phyloP scores from a whole-genome alignment of 2,797 vertebrate species.

The Sciurus carolinensis region DNA sequence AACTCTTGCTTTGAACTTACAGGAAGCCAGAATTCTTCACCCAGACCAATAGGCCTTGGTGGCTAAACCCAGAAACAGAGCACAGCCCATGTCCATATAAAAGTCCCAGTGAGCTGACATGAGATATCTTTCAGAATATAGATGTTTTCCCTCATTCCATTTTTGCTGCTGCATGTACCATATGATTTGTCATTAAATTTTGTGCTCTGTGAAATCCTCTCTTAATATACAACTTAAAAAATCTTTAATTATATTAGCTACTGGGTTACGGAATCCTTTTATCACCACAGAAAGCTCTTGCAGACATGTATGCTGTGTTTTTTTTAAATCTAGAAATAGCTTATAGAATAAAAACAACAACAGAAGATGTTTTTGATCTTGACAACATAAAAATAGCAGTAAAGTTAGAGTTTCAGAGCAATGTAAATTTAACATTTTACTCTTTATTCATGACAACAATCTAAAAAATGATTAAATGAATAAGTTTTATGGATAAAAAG shows the following conservation, averaged over 20 bases:
- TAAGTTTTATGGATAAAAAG: neutral
- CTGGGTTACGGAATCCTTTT: neutral
- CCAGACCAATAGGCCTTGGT: neutral
- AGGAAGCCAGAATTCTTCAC: neutral
- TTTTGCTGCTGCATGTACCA: neutral
- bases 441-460: neutral
- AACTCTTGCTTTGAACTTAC: neutral
- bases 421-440: neutral
- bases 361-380: neutral
- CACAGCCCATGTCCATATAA: neutral
- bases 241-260: neutral
- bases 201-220: neutral
- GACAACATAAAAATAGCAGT: neutral
- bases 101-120: neutral
- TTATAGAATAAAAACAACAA: neutral
- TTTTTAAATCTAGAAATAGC: neutral
- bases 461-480: neutral
- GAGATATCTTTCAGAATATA: neutral
- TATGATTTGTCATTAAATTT: constrained; percentile 49
- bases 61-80: neutral
- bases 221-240: neutral
- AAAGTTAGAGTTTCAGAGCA: neutral
- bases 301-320: neutral
- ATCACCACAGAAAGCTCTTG: neutral
- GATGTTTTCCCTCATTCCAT: neutral